Base-by-base conservation (phyloP, 2,113 vertebrate species). In the Psilopogon haemacephalus region DNA sequence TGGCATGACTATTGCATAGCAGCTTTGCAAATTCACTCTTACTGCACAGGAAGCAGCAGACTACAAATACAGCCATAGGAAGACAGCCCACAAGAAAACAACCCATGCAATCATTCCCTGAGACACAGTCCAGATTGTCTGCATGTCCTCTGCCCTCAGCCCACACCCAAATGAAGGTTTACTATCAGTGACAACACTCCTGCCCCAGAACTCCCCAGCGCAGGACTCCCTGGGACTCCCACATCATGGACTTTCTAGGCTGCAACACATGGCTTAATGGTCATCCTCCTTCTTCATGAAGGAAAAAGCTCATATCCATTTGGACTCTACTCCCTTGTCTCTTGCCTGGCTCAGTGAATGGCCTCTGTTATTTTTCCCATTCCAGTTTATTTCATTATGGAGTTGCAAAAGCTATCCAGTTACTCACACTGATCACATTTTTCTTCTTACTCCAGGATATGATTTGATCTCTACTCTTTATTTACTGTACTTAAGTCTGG, bases 61-160 rank as follows among this genome's bases (percentile, higher is more conserved):
- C 21, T 23, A 74, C 71, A 38, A 35, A 58, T 42, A 52, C 0
- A 2, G 67, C 0, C 0, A 40, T 1, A 8, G 33, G 14, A 81
- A 74, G 30, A n/a, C 44, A 59, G 56, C 54, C 20, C 30, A 40
- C 21, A 24, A 59, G 37, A 52, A 46, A 64, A 32, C 18, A 79
- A 69, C 12, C 24, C 37, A 32, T 38, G 35, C 28, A 40, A 6
- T 15, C 52, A 13, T 32, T 12, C 33, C 59, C 37, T 44, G 54
- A 60, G 54, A 46, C 0, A 1, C 72, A 56, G 58, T 11, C 38
- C 32, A 14, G 44, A 7, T 16, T 50, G 27, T 23, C 74, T 52
- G 27, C n/a, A 18, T 3, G 11, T 32, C 58, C 32, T 48, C 40
- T 27, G 19, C 48, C 17, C 24, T 77, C 70, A 37, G 75, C 20